phyloP scores from a whole-genome alignment of 2,113 vertebrate species.

The Laterallus jamaicensis region DNA sequence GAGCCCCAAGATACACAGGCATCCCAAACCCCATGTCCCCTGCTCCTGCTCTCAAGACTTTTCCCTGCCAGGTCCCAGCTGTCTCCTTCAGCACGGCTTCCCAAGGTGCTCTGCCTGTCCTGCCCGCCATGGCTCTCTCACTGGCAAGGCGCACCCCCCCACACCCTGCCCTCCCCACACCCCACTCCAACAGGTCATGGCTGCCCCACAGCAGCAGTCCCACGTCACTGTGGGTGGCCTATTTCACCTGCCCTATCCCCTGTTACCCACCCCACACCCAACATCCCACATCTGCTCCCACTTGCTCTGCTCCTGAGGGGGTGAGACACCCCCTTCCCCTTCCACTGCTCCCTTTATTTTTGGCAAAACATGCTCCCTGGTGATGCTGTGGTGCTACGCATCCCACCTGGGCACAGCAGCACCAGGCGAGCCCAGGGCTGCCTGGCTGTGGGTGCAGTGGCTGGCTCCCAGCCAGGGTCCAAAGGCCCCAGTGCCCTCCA shows the following conservation, averaged over 20 bases:
- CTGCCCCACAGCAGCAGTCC: neutral
- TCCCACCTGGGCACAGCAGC: rapidly evolving
- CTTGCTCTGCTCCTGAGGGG: neutral
- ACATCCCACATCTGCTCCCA: neutral
- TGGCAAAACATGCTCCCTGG: neutral
- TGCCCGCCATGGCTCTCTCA: rapidly evolving
- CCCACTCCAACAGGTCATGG: neutral
- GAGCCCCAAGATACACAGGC: neutral
- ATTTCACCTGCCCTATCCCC: neutral
- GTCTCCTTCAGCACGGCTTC: rapidly evolving
- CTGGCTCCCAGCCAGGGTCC: neutral
- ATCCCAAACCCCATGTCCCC: neutral
- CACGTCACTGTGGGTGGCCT: too few relatives aligned
- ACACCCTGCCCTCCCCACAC: neutral
- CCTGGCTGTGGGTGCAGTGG: rapidly evolving
- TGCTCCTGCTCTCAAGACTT: neutral
- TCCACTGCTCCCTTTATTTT: rapidly evolving
- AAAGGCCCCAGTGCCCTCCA: neutral
- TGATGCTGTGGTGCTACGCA: rapidly evolving
- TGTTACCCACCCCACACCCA: too few relatives aligned
- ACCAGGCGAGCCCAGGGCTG: rapidly evolving
- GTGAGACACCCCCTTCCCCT: neutral
- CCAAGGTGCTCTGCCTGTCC: neutral
- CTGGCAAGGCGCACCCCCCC: neutral
- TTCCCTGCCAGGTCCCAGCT: neutral